Percentiles rank a stretch among this genome's conserved stretches.
Conservation (phyloP, 2,797 vertebrate species). For the Mallotus villosus region DNA sequence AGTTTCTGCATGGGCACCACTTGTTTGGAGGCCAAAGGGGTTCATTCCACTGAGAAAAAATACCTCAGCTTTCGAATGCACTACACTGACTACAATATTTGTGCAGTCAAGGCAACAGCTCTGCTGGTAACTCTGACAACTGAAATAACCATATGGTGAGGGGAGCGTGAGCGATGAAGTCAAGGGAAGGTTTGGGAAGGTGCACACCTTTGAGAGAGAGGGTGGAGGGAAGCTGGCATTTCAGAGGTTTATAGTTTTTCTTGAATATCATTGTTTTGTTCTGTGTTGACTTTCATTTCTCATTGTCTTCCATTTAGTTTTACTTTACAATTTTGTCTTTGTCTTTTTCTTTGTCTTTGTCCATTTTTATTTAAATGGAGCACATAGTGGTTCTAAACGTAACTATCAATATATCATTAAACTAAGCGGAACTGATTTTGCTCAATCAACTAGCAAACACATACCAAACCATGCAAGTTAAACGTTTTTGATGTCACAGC, state of each 20-base stretch:
- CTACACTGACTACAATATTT: slow-evolving; percentile 41
- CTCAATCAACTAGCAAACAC: too few species aligned
- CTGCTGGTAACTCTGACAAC: slow-evolving; percentile 20
- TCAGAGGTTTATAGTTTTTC: background rate
- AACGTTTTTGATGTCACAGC: too few species aligned
- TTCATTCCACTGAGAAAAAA: slow-evolving; percentile 51
- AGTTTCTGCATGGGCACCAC: slow-evolving; percentile 62
- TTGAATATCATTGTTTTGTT: too few species aligned
- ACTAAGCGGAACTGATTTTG: too few species aligned
- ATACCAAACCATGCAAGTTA: too few species aligned
- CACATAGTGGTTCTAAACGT: too few species aligned
- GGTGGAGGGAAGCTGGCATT: slow-evolving; percentile 21
- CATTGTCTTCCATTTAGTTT: background rate
- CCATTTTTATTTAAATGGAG: too few species aligned
- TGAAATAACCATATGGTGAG: slow-evolving; percentile 37
- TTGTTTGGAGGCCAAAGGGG: slow-evolving; percentile 38
- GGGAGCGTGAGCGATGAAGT: slow-evolving; percentile 32
- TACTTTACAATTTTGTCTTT: background rate
- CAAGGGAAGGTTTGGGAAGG: too few species aligned
- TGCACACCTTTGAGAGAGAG: slow-evolving; percentile 25
- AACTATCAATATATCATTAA: too few species aligned
- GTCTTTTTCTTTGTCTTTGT: too few species aligned
- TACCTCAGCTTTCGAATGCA: slow-evolving; percentile 37
- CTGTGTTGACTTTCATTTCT: too few species aligned
- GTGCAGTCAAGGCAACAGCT: slow-evolving; percentile 35